These are phyloP conservation scores for Prinia subflava DNA, from an alignment of 2,113 vertebrate genomes.

Conservation along the genomic window DNA sequence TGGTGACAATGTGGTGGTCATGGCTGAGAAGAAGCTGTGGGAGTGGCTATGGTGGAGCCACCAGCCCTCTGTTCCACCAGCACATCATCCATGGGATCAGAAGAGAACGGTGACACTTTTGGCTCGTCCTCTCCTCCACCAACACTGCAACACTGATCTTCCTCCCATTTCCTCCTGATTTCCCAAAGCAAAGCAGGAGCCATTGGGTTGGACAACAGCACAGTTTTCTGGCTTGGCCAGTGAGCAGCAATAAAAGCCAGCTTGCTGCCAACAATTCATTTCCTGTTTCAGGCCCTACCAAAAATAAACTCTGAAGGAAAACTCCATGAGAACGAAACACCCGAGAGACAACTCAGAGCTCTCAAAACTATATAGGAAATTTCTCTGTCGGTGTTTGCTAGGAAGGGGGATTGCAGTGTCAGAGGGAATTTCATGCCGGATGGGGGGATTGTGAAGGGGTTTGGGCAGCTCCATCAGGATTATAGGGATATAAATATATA, in stretches of 20 bases:
- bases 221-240: neutral
- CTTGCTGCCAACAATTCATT: neutral
- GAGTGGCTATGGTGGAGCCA: neutral
- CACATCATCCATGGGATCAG: neutral
- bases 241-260: neutral
- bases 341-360: neutral
- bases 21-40: neutral
- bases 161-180: neutral
- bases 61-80: neutral
- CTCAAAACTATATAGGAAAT: neutral
- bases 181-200: neutral
- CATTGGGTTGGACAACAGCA: neutral
- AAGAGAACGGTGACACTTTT: fast-evolving
- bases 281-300: slow-evolving; percentile 36
- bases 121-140: neutral
- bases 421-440: neutral
- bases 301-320: slow-evolving; percentile 36
- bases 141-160: neutral
- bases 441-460: neutral
- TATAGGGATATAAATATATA: neutral
- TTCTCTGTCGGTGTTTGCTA: neutral
- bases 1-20: fast-evolving
- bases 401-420: fast-evolving
- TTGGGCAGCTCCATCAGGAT: neutral
- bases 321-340: neutral